Evolutionary conservation across 1,140 invertebrate genomes (phyloP).

Genomic region (Cotesia glomerata): DNA sequence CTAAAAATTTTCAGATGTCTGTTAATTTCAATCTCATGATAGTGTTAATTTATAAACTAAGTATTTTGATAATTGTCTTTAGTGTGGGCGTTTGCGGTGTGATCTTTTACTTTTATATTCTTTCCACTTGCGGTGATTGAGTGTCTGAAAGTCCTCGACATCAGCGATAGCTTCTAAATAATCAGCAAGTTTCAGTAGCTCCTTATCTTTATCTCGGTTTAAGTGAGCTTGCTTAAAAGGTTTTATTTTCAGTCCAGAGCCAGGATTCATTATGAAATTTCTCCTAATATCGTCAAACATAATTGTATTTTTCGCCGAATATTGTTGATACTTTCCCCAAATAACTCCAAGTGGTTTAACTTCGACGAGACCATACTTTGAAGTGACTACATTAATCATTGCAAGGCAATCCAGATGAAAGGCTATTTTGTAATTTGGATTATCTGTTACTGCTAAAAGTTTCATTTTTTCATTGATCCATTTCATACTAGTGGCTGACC

Average conservation of each 20-base stretch:
- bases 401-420: slow-evolving; percentile 91
- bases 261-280: slow-evolving; percentile 98
- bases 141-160: slow-evolving; percentile 80
- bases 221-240: slow-evolving; percentile 90
- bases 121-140: slow-evolving; percentile 94
- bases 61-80: too few relatives aligned
- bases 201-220: slow-evolving; percentile 83
- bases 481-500: slow-evolving; percentile 97
- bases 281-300: slow-evolving; percentile 98
- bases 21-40: too few relatives aligned
- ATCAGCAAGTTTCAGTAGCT: slow-evolving; percentile 81
- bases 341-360: slow-evolving; percentile 96
- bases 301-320: slow-evolving; percentile 89
- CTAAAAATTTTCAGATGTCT: too few relatives aligned
- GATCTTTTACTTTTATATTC: slow-evolving; percentile 68
- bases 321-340: slow-evolving; percentile 94
- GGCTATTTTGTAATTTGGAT: slow-evolving; percentile 89
- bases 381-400: slow-evolving; percentile 92
- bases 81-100: too few relatives aligned
- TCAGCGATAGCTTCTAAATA: slow-evolving; percentile 87
- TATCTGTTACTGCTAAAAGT: slow-evolving; percentile 81
- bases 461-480: slow-evolving; percentile 99
- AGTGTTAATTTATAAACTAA: too few relatives aligned
- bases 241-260: slow-evolving; percentile 88
- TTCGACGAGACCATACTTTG: slow-evolving; percentile 89